Percentiles rank a stretch among this genome's conserved stretches.
Conservation (phyloP, 2,888 invertebrate genomes). For the Caenorhabditis sulstoni region DNA sequence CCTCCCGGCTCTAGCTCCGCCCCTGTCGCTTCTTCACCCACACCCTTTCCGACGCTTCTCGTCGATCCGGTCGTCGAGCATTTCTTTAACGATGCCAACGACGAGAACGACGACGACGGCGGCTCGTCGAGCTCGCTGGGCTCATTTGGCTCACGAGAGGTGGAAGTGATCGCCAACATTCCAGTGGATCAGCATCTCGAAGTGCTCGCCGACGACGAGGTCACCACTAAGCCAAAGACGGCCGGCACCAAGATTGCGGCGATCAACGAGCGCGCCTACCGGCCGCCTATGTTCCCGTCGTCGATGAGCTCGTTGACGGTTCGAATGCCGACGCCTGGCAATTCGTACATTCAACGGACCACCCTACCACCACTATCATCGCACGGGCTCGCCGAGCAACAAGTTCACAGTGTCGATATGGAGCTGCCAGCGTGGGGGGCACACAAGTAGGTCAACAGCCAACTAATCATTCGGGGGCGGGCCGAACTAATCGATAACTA, state of each 20-base stretch:
- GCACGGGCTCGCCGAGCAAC: constrained; percentile 26
- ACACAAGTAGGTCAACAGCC: too few species aligned
- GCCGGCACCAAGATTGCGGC: constrained; percentile 15
- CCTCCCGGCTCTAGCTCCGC: constrained; percentile 24
- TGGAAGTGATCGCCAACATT: background rate
- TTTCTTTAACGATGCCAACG: constrained; percentile 30
- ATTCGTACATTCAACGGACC: constrained; percentile 29
- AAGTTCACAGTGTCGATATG: constrained; percentile 21
- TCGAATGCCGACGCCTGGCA: constrained; percentile 9
- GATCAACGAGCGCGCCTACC: constrained; percentile 32
- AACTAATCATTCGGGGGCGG: too few species aligned
- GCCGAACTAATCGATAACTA: too few species aligned
- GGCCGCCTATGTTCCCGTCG: constrained; percentile 37
- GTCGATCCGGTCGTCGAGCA: constrained; percentile 25
- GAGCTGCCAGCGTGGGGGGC: constrained; percentile 28
- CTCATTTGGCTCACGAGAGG: constrained; percentile 31
- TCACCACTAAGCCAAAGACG: too few species aligned
- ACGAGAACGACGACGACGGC: too few species aligned
- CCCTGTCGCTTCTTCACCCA: background rate
- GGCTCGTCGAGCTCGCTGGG: constrained; percentile 26
- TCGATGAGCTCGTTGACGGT: constrained; percentile 15
- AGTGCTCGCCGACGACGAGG: constrained; percentile 17
- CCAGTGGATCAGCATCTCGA: constrained; percentile 17
- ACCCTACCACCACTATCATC: constrained; percentile 29
- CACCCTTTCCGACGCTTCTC: constrained; percentile 25